Evolutionary conservation across 2,797 vertebrate species (phyloP), one percentile per base, ranked within the genome.

Genomic region (Champsocephalus gunnari): DNA sequence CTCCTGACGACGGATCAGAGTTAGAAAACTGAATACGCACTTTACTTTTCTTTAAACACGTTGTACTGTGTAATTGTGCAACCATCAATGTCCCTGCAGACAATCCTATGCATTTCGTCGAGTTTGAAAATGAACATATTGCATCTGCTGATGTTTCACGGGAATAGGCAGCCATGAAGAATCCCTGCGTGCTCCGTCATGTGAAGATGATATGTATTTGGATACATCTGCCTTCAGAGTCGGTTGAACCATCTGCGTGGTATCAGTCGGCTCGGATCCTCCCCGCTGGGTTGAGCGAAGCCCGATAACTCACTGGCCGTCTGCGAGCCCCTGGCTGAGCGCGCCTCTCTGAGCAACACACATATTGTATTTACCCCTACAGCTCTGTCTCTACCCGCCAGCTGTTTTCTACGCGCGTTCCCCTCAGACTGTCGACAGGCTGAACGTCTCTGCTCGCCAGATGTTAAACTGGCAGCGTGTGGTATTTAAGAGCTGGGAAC

Each of bases 381-480:
- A 73, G 79, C 72, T 84, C 71, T 62, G 57, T 87, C 67, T 12
- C 47, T 12, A 21, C 12, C 58, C 1, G 1, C 75, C 84, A 80
- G 73, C 81, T 89, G 84, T 63, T 78, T 68, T 48, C 28, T 17
- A 8, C 56, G 13, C 21, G 28, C 54, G 70, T 14, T n/a, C 5
- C 57, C 67, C 45, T 64, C 50, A 72, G 77, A 66, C 54, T 55
- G 49, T 44, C 59, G 9, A 41, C 81, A 80, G 71, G 77, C 54
- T 66, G 73, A 77, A 55, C 8, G 55, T 68, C 71, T 73, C 55
- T 58, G 63, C 55, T 73, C 63, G 8, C 50, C 85, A 87, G 83
- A 89, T 88, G 87, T 78, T 75, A 54, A 75, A 82, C 63, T 12
- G 49, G 14, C 7, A 9, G 64, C 44, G 73, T 60, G 75, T 66